Evolutionary conservation across 1,140 invertebrate genomes (phyloP), one percentile per base, ranked within the genome.

Genomic region (Aethina tumida): DNA sequence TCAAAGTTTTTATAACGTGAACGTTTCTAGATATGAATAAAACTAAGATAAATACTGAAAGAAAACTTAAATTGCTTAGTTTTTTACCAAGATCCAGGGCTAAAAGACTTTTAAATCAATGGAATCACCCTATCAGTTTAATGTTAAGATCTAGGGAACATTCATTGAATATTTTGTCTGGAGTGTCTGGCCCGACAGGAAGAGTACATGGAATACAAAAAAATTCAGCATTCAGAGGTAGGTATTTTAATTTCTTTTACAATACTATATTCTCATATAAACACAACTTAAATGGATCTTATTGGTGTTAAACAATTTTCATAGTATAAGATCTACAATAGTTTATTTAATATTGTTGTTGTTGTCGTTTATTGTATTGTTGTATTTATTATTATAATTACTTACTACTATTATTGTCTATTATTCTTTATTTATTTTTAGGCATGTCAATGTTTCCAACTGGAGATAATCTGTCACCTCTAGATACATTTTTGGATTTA

Each of bases 401-500:
- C n/a, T n/a, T n/a, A n/a, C n/a, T n/a, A n/a, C n/a, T n/a, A n/a
- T n/a, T n/a, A n/a, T n/a, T n/a, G n/a, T n/a, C n/a, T n/a, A n/a
- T n/a, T n/a, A n/a, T n/a, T n/a, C n/a, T n/a, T n/a, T n/a, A n/a
- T n/a, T n/a, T n/a, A n/a, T n/a, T 64, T 62, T 7, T 46, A 80
- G 81, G 79, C 39, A 62, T 80, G 47, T 71, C 77, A 28, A 77
- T 77, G 5, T 75, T 81, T 52, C 75, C 80, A 5, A 78, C 79
- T 1, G 74, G 74, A 18, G 80, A 85, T 57, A 69, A 79, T 34
- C 57, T 85, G 1, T 83, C 83, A 24, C 82, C 84, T 1, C 59
- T 88, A 36, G 83, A 88, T 55, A 86, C 84, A 9, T 88, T 90
- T 55, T 62, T 90, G 26, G 82, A 87, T 63, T 64, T 90, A 22